Conservation (phyloP, 2,797 vertebrate genomes). For the Gymnothorax javanicus region DNA sequence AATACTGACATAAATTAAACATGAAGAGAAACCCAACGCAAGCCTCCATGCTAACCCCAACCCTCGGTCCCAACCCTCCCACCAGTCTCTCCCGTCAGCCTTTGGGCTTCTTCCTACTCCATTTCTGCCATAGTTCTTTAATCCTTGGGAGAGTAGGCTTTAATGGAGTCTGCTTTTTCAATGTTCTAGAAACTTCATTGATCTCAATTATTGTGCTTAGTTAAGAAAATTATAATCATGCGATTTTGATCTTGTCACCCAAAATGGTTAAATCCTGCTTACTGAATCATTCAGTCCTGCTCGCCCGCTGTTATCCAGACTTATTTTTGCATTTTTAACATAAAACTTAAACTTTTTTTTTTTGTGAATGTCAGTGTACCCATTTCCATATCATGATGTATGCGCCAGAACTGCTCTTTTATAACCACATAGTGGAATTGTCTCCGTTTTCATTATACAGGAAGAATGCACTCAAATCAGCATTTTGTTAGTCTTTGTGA, state of each 20-base stretch:
- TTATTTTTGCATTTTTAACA: neutral
- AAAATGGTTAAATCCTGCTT: neutral
- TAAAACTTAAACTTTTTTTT: too few relatives aligned
- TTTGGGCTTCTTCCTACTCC: neutral
- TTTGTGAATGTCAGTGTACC: neutral
- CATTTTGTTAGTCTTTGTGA: neutral
- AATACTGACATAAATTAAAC: neutral
- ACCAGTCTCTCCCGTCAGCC: slow-evolving; percentile 12
- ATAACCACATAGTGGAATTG: neutral
- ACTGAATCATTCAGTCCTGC: neutral
- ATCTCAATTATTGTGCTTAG: too few relatives aligned
- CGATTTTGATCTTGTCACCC: too few relatives aligned
- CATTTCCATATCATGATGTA: neutral
- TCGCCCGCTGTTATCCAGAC: neutral
- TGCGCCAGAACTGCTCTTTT: neutral
- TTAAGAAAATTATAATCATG: too few relatives aligned
- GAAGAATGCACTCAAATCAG: neutral
- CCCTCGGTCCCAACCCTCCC: neutral
- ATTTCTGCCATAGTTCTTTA: neutral
- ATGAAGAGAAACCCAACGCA: neutral
- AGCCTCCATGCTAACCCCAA: neutral
- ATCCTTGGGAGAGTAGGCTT: too few relatives aligned
- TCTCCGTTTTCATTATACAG: neutral
- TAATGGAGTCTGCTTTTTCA: too few relatives aligned
- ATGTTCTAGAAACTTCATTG: too few relatives aligned